Percentiles rank a stretch among this genome's conserved stretches.
Conservation (phyloP, 2,888 invertebrate genomes). For the Anoplius nigerrimus region DNA sequence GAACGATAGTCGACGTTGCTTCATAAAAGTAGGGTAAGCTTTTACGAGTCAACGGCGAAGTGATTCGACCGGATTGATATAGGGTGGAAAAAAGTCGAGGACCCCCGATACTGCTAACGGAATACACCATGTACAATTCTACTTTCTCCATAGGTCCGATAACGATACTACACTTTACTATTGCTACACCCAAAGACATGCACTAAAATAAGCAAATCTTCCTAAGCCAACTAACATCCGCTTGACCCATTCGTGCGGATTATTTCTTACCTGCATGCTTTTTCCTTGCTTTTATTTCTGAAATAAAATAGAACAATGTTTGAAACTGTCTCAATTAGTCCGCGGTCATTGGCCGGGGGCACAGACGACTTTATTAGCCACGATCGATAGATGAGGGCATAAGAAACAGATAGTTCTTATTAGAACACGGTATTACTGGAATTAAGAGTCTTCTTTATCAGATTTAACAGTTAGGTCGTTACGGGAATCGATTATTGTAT, state of each 20-base stretch:
- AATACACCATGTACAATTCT: neutral
- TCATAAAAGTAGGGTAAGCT: too few relatives aligned
- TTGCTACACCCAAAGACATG: too few relatives aligned
- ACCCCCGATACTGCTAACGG: too few relatives aligned
- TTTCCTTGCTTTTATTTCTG: slow-evolving; percentile 86
- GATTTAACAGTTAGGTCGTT: neutral
- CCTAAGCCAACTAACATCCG: slow-evolving; percentile 37
- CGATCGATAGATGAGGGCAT: neutral
- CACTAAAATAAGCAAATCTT: neutral
- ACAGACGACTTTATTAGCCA: too few relatives aligned
- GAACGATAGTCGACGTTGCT: too few relatives aligned
- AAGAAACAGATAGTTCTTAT: neutral
- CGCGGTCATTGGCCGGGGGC: too few relatives aligned
- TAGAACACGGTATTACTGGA: neutral
- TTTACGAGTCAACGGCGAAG: too few relatives aligned
- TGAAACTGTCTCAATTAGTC: slow-evolving; percentile 38
- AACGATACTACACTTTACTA: neutral
- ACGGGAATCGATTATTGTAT: slow-evolving; percentile 5
- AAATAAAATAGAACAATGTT: slow-evolving; percentile 72
- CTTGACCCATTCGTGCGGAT: slow-evolving; percentile 35
- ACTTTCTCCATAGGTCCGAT: neutral
- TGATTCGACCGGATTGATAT: too few relatives aligned
- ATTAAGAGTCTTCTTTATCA: neutral
- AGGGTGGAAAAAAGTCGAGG: too few relatives aligned
- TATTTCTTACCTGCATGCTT: slow-evolving; percentile 81